Conservation (phyloP, 2,113 vertebrate species). For the Phalacrocorax pelagicus region DNA sequence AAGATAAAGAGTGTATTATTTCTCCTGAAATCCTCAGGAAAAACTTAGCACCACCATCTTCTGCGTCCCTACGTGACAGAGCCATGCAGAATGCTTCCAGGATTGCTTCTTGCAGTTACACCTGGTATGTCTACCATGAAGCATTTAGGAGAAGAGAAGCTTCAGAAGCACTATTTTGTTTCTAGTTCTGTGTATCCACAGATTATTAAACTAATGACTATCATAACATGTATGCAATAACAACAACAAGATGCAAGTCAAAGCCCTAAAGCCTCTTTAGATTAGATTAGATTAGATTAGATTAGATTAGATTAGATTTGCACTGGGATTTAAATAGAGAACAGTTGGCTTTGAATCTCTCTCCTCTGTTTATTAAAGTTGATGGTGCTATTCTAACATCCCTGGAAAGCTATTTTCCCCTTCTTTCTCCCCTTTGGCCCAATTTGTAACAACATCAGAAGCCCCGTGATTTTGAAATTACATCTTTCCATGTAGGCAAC, state of each 20-base stretch:
- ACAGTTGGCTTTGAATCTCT: background rate
- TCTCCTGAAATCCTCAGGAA: background rate
- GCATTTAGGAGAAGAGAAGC: background rate
- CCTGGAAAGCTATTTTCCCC: background rate
- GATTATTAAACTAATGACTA: constrained; percentile 11
- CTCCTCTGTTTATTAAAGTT: background rate
- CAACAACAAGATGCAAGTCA: constrained; percentile 1
- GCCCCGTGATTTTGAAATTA: background rate
- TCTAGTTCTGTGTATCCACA: background rate
- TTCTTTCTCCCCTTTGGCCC: background rate
- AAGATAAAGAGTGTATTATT: background rate
- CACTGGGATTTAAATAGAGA: constrained; percentile 5
- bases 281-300: background rate
- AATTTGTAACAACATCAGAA: background rate
- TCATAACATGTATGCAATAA: background rate
- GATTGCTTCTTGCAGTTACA: background rate
- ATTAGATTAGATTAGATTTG: background rate
- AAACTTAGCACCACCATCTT: background rate
- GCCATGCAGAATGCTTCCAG: background rate
- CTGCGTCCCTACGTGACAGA: background rate
- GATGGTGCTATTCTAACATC: background rate
- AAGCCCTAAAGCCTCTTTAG: constrained; percentile 7
- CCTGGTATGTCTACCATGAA: background rate
- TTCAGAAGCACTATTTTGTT: background rate
- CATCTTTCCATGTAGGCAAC: background rate